A percentile compares a stretch with the other conserved stretches of the same genome.
Conservation (phyloP, 2,113 vertebrate genomes). For the Procavia capensis region DNA sequence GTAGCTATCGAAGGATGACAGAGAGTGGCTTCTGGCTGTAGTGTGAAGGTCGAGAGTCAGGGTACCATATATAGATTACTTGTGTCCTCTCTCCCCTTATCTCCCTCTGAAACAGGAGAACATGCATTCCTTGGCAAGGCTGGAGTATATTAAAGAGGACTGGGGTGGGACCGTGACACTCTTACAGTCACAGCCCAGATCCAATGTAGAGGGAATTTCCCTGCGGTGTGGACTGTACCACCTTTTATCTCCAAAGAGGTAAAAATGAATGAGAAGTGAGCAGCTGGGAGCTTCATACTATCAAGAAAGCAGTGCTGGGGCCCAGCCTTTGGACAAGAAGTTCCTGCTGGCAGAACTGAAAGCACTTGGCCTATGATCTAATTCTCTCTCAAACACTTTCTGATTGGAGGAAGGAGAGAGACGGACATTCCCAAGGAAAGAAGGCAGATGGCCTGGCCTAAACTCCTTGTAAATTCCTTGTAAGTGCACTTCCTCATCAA, state of each 20-base stretch:
- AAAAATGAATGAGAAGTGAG: neutral
- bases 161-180: no score
- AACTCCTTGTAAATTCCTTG: neutral
- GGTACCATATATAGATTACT: neutral
- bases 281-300: no score
- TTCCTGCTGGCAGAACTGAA: no score
- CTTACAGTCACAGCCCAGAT: no score
- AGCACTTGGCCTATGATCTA: neutral
- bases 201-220: no score
- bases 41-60: neutral
- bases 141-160: no score
- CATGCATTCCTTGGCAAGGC: no score
- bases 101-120: neutral
- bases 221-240: no score
- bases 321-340: no score
- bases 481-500: neutral
- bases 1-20: neutral
- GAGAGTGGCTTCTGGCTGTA: neutral
- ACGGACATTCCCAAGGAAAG: neutral
- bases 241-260: no score
- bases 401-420: neutral
- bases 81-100: no score
- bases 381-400: neutral
- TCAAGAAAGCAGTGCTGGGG: no score
- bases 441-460: neutral